Evolutionary conservation across 2,888 invertebrate species (phyloP).

Genomic region (Steinernema scapterisci): DNA sequence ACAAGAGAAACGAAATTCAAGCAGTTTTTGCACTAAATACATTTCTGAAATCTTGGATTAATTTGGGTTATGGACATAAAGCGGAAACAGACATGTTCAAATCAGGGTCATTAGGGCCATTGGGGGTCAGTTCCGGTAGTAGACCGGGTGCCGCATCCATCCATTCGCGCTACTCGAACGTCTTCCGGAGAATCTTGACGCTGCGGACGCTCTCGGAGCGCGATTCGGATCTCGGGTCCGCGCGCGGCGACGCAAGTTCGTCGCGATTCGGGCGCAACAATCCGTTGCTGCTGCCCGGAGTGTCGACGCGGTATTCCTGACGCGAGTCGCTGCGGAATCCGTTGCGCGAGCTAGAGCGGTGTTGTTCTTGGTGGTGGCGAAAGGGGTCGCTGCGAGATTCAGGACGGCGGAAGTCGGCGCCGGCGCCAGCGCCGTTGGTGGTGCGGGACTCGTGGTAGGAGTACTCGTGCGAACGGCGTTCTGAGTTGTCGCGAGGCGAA

Average conservation of each 20-base stretch:
- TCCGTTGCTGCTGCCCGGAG: slow-evolving; percentile 24
- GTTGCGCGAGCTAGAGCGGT: slow-evolving; percentile 39
- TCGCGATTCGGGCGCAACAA: slow-evolving; percentile 20
- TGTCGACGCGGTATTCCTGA: slow-evolving; percentile 39
- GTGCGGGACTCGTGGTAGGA: neutral
- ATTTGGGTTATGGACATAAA: no score
- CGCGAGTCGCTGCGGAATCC: slow-evolving; percentile 32
- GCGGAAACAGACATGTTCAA: no score
- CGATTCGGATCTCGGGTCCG: slow-evolving; percentile 49
- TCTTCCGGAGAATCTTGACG: slow-evolving; percentile 56
- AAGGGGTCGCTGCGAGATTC: neutral
- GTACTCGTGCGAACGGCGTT: slow-evolving; percentile 15
- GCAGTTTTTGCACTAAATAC: no score
- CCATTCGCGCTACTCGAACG: slow-evolving; percentile 37
- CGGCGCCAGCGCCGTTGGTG: slow-evolving; percentile 4
- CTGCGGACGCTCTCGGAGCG: slow-evolving; percentile 48
- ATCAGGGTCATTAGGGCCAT: no score
- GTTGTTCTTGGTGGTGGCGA: slow-evolving; percentile 37
- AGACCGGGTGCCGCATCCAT: no score
- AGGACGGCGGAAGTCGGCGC: neutral
- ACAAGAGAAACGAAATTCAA: no score
- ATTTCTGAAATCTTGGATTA: no score
- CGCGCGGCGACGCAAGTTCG: neutral
- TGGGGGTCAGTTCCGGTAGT: no score
- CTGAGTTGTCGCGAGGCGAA: neutral